A percentile compares a stretch with the other conserved stretches of the same genome.
These are phyloP conservation scores for Drosophila arizonae DNA, from an alignment of 1,140 invertebrate genomes.

Conservation along the genomic window DNA sequence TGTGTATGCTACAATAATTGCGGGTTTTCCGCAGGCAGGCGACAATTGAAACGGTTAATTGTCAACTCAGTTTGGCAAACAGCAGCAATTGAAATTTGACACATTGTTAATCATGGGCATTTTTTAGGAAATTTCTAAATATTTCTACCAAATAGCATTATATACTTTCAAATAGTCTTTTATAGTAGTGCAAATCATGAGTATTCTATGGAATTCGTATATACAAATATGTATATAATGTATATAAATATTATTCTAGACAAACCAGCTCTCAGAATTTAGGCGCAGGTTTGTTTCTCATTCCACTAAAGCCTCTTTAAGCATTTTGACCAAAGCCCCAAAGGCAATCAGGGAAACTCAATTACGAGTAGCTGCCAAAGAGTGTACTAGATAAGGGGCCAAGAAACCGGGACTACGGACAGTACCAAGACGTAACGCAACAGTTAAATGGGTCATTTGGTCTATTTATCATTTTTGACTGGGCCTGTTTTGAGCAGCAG, in stretches of 20 bases:
- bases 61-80: conserved; percentile 23
- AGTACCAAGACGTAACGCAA: conserved; percentile 29
- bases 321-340: conserved; percentile 4
- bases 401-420: too few relatives aligned
- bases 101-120: too few relatives aligned
- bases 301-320: conserved; percentile 14
- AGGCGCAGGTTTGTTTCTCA: background rate
- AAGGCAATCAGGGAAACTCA: conserved; percentile 29
- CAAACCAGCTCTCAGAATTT: too few relatives aligned
- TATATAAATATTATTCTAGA: too few relatives aligned
- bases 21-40: conserved; percentile 34
- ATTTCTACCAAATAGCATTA: too few relatives aligned
- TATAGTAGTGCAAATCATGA: too few relatives aligned
- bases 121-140: too few relatives aligned
- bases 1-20: conserved; percentile 35
- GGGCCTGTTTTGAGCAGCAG: conserved; percentile 29
- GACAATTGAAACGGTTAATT: conserved; percentile 51
- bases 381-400: background rate
- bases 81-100: background rate
- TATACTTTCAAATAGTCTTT: too few relatives aligned
- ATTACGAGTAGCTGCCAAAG: conserved; percentile 21
- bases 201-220: too few relatives aligned
- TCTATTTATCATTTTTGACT: conserved; percentile 56
- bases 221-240: too few relatives aligned
- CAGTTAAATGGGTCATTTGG: conserved; percentile 56